Conservation (phyloP, 2,797 vertebrate species). For the Glossophaga mutica region DNA sequence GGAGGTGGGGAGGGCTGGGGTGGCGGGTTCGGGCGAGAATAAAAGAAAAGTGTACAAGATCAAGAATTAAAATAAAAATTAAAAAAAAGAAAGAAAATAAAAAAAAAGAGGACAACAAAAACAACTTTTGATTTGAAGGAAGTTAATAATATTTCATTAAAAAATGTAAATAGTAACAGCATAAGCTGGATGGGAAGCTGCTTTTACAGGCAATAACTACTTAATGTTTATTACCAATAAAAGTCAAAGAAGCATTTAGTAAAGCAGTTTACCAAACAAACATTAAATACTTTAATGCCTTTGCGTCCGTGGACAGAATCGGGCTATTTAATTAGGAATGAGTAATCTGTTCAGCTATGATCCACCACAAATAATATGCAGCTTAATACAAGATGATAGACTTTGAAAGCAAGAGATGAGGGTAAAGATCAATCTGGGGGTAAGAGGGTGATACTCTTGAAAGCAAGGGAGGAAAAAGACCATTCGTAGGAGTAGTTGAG, state of each 20-base stretch:
- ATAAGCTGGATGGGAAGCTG: slow-evolving; percentile 81
- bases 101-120: slow-evolving; percentile 83
- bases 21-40: too few species aligned
- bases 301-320: slow-evolving; percentile 84
- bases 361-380: slow-evolving; percentile 81
- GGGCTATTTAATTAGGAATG: slow-evolving; percentile 85
- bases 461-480: neutral
- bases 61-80: too few species aligned
- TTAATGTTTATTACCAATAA: slow-evolving; percentile 89
- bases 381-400: slow-evolving; percentile 54
- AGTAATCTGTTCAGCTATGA: slow-evolving; percentile 81
- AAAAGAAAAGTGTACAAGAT: too few species aligned
- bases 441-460: slow-evolving; percentile 18
- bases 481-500: neutral
- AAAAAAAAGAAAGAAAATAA: too few species aligned
- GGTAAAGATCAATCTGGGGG: neutral
- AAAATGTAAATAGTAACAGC: slow-evolving; percentile 85
- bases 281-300: slow-evolving; percentile 86
- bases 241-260: slow-evolving; percentile 88
- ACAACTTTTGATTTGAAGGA: slow-evolving; percentile 78
- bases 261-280: slow-evolving; percentile 87
- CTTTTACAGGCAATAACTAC: slow-evolving; percentile 87
- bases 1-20: too few species aligned
- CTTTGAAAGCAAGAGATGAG: slow-evolving; percentile 34
- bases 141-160: slow-evolving; percentile 84